Percentiles rank a stretch among this genome's conserved stretches.
These are phyloP conservation scores for Atethmia centrago DNA, from an alignment of 2,888 invertebrate species.

Conservation along the genomic window DNA sequence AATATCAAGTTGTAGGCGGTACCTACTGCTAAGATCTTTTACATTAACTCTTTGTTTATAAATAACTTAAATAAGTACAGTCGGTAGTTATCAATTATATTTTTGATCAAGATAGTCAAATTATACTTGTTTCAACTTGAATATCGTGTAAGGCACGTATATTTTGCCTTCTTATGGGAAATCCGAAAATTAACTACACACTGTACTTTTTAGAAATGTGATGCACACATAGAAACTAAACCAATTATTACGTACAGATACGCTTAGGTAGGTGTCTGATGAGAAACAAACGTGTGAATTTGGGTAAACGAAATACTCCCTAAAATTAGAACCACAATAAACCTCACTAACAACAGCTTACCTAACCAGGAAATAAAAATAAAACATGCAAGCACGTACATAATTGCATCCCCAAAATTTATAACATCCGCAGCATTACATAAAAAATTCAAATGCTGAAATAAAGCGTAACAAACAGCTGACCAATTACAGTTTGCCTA, in stretches of 20 bases:
- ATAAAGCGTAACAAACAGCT: conserved; percentile 54
- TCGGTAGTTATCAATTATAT: not conserved
- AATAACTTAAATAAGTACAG: not conserved
- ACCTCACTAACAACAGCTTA: not conserved
- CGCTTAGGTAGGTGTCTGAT: no score
- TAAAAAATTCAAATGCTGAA: conserved; percentile 59
- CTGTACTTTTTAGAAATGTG: not conserved
- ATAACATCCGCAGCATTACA: conserved; percentile 45
- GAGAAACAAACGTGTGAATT: not conserved
- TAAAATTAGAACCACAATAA: not conserved
- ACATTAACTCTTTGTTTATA: not conserved
- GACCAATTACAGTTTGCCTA: conserved; percentile 61
- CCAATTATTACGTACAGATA: not conserved
- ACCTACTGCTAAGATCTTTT: not conserved
- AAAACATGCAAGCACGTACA: conserved; percentile 20
- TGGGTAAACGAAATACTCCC: not conserved
- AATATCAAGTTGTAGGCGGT: conserved; percentile 11
- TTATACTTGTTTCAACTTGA: not conserved
- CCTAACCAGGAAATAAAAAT: conserved; percentile 24
- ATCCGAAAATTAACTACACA: not conserved
- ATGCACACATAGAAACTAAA: not conserved
- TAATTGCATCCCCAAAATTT: conserved; percentile 45
- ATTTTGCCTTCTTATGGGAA: not conserved
- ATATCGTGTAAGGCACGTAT: not conserved
- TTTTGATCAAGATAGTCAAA: not conserved